Conservation (phyloP, 2,797 vertebrate genomes). For the Catharus ustulatus region DNA sequence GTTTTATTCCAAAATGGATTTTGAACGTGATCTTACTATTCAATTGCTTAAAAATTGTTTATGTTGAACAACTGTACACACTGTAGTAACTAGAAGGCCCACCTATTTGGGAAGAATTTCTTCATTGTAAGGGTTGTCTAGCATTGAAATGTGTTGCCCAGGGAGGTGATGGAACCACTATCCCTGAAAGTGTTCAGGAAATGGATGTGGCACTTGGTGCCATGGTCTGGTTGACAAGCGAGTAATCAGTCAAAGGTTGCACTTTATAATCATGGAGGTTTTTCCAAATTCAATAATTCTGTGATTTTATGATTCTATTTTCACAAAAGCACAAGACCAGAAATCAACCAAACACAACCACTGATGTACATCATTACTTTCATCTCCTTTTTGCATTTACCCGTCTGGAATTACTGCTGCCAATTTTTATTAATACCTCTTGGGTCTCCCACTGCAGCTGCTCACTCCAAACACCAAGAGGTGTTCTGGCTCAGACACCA, state of each 20-base stretch:
- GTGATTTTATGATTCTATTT: background rate
- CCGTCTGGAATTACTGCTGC: accelerated
- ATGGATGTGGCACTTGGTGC: accelerated
- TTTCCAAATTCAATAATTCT: background rate
- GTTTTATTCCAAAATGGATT: background rate
- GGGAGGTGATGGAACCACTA: background rate
- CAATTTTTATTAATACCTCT: background rate
- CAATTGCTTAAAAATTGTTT: background rate
- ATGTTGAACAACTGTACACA: background rate
- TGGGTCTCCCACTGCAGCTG: background rate
- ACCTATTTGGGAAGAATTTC: background rate
- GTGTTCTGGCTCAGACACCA: background rate
- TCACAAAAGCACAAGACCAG: background rate
- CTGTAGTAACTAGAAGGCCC: too few species aligned
- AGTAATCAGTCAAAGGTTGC: accelerated
- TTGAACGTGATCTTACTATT: background rate
- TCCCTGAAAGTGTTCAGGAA: background rate
- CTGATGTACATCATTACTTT: background rate
- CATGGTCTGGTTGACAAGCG: background rate
- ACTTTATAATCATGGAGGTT: background rate
- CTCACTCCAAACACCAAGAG: background rate
- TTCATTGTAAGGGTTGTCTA: background rate
- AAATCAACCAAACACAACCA: background rate
- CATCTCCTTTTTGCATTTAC: background rate
- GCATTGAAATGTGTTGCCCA: background rate